Evolutionary conservation across 2,888 invertebrate genomes (phyloP).

Genomic region (Harpalus rubripes): DNA sequence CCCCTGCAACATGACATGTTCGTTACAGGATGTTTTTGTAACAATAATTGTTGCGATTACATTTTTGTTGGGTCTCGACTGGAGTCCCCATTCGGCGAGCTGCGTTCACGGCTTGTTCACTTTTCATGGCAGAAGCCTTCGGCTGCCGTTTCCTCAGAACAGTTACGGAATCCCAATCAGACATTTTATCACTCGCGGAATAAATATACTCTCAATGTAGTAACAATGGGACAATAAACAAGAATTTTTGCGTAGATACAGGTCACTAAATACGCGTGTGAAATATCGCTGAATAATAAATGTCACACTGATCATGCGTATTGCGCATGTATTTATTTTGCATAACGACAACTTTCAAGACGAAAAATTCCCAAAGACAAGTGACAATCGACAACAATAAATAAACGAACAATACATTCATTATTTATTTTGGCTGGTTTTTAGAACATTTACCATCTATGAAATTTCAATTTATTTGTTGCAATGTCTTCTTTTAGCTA

Average conservation of each 20-base stretch:
- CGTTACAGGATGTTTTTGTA: neutral
- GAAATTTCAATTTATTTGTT: no score
- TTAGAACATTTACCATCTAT: no score
- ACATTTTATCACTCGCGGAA: constrained; percentile 78
- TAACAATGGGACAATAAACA: constrained; percentile 55
- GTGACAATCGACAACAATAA: no score
- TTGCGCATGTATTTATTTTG: no score
- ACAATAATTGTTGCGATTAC: constrained; percentile 77
- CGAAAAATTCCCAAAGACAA: no score
- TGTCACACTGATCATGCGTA: no score
- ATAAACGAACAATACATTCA: neutral
- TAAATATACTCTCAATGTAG: constrained; percentile 34
- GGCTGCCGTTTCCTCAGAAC: constrained; percentile 94
- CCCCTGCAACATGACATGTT: constrained; percentile 80
- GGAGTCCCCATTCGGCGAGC: constrained; percentile 95
- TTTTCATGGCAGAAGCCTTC: constrained; percentile 93
- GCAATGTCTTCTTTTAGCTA: no score
- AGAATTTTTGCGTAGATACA: constrained; percentile 63
- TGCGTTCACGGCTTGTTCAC: constrained; percentile 94
- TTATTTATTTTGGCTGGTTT: no score
- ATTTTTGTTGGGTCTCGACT: constrained; percentile 97
- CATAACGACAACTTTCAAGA: no score
- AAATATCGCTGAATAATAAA: no score
- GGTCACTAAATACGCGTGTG: constrained; percentile 38
- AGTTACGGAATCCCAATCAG: constrained; percentile 95